phyloP scores from a whole-genome alignment of 2,888 invertebrate species.

The Dryobotodes eremita region DNA sequence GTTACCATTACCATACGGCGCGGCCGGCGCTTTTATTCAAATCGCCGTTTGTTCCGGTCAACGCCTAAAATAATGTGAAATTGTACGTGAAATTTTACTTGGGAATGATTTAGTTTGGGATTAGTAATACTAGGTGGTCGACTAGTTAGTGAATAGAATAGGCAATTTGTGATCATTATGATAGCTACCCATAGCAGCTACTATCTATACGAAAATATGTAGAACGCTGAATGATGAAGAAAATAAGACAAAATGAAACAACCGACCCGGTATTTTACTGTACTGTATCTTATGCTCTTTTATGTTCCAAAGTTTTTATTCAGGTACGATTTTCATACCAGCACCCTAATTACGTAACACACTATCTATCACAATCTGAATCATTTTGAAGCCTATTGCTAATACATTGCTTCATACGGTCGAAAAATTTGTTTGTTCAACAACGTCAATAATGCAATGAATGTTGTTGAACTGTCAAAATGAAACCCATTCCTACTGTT shows the following conservation, averaged over 20 bases:
- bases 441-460: too few species aligned
- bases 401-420: too few species aligned
- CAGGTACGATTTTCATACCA: background rate
- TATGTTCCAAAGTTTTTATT: too few species aligned
- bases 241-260: background rate
- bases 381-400: too few species aligned
- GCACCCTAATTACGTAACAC: too few species aligned
- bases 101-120: conserved; percentile 52
- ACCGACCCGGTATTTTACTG: background rate
- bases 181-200: background rate
- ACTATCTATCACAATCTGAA: too few species aligned
- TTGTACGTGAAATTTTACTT: conserved; percentile 65
- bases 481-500: too few species aligned
- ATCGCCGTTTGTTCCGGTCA: conserved; percentile 70
- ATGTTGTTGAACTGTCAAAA: too few species aligned
- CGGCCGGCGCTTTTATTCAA: conserved; percentile 67
- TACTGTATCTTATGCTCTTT: background rate
- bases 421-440: too few species aligned
- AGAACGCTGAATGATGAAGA: background rate
- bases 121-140: background rate
- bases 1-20: conserved; percentile 73
- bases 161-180: background rate
- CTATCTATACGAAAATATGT: too few species aligned
- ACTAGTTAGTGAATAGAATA: background rate
- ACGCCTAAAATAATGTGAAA: conserved; percentile 69